These are phyloP conservation scores for Laticauda colubrina DNA, from an alignment of 2,113 vertebrate genomes.

Conservation along the genomic window DNA sequence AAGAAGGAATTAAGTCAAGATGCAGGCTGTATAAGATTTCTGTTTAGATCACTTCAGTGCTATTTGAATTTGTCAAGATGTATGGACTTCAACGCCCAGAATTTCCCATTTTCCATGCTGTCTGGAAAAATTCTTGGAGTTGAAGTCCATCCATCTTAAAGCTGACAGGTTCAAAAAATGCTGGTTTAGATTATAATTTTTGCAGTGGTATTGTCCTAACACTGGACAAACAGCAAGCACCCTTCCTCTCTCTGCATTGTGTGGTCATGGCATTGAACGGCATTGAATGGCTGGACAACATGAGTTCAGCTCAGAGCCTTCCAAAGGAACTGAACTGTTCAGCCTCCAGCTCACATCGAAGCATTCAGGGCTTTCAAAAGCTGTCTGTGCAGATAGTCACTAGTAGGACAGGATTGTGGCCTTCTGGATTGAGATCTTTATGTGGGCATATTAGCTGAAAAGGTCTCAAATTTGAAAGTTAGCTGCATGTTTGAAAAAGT, in stretches of 20 bases:
- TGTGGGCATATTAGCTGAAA: not conserved
- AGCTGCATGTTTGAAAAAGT: constrained; percentile 25
- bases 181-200: not conserved
- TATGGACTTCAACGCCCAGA: not conserved
- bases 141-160: not conserved
- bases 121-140: not conserved
- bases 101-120: not conserved
- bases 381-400: not conserved
- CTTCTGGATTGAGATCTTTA: not conserved
- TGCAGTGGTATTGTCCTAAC: not conserved
- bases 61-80: not conserved
- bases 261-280: not conserved
- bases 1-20: not conserved
- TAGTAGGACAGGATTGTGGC: not conserved
- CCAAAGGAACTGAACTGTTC: not conserved
- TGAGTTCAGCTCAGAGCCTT: not conserved
- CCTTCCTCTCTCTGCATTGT: not conserved
- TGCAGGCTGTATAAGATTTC: not conserved
- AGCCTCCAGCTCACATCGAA: not conserved
- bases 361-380: not conserved
- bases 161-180: not conserved
- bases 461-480: not conserved
- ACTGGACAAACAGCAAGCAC: not conserved
- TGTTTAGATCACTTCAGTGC: not conserved
- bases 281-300: not conserved